phyloP scores from a whole-genome alignment of 2,888 invertebrate genomes.

The Gnatocerus cornutus region DNA sequence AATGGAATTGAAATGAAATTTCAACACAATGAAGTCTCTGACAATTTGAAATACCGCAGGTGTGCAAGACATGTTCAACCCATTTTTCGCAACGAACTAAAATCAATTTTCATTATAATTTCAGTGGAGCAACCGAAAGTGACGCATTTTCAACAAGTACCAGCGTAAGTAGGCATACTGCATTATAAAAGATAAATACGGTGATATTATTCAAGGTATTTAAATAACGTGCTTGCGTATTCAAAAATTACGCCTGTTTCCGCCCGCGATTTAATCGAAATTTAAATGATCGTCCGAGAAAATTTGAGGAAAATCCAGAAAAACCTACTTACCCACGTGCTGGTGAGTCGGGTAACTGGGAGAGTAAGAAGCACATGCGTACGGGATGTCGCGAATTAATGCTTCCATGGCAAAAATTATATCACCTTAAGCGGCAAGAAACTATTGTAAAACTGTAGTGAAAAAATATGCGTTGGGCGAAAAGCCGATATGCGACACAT shows the following conservation, averaged over 20 bases:
- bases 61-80: slow-evolving; percentile 13
- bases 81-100: neutral
- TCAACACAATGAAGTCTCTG: slow-evolving; percentile 33
- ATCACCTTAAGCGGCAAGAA: slow-evolving; percentile 35
- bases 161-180: slow-evolving; percentile 24
- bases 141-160: slow-evolving; percentile 5
- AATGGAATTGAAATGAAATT: slow-evolving; percentile 32
- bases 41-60: slow-evolving; percentile 26
- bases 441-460: slow-evolving; percentile 42
- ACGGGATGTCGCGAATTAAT: slow-evolving; percentile 4
- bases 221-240: slow-evolving; percentile 41
- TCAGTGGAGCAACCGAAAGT: neutral
- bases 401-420: slow-evolving; percentile 31
- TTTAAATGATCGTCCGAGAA: neutral
- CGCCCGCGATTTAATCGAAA: slow-evolving; percentile 5
- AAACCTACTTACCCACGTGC: neutral
- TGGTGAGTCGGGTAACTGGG: neutral
- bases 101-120: neutral
- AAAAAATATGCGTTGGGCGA: slow-evolving; percentile 46
- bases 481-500: slow-evolving; percentile 40
- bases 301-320: slow-evolving; percentile 2
- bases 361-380: slow-evolving; percentile 32
- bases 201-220: slow-evolving; percentile 44
- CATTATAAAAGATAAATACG: slow-evolving; percentile 39
- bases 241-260: slow-evolving; percentile 26